A percentile compares a stretch with the other conserved stretches of the same genome.
Conservation (phyloP, 2,113 vertebrate species). For the Gavialis gangeticus region DNA sequence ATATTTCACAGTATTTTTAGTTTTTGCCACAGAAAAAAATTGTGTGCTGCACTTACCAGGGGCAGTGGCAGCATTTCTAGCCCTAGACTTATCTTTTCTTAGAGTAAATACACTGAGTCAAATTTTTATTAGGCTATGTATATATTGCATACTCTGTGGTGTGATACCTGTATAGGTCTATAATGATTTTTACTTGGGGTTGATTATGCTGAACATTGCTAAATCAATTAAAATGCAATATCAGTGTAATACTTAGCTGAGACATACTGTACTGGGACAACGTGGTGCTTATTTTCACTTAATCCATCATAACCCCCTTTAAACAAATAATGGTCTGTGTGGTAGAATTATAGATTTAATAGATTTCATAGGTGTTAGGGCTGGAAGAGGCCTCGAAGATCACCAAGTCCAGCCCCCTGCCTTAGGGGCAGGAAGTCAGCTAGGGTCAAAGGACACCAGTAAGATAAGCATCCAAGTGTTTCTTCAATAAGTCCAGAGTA, state of each 20-base stretch:
- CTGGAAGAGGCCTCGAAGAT: no score
- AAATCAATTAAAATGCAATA: background rate
- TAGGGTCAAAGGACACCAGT: no score
- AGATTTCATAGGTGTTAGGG: no score
- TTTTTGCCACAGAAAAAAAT: background rate
- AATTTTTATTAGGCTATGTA: background rate
- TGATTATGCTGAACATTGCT: background rate
- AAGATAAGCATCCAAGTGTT: no score
- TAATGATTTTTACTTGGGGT: background rate
- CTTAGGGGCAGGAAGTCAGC: no score
- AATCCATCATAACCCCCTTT: background rate
- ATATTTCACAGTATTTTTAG: background rate
- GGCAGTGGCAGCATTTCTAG: background rate
- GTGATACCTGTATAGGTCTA: background rate
- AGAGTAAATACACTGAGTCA: background rate
- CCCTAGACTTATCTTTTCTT: background rate
- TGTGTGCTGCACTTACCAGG: background rate
- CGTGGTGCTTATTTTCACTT: background rate
- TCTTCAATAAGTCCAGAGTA: no score
- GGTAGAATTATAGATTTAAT: no score
- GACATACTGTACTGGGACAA: background rate
- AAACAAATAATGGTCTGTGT: background rate
- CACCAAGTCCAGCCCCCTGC: no score
- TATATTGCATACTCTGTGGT: fast-evolving
- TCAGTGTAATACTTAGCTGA: background rate